Base-by-base conservation (phyloP, 2,888 invertebrate species). In the Acronicta aceris region DNA sequence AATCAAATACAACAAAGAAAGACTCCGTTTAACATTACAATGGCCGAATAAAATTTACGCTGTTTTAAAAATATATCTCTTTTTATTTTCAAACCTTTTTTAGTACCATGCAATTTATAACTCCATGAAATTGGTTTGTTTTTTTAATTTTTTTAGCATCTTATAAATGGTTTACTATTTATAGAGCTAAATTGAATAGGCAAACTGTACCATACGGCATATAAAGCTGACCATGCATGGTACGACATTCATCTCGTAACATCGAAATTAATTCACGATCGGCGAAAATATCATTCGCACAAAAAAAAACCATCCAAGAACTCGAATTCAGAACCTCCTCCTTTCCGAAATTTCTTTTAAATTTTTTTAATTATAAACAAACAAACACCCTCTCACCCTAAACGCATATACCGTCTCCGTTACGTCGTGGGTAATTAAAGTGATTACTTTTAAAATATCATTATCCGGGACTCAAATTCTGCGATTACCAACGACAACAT, bases 41-140 rank as follows among this genome's bases (percentile, higher is more conserved):
- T 25, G 30, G 17, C 16, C 30, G 41, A 42, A 41, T 38, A 16
- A 10, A 45, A 42, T 21, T 45, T 36, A 12, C 12, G 12, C 1
- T 58, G 16, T 36, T 50, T 38, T 12, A 41, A 47, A 58, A 36
- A 49, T 17, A 2, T 38, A 17, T n/a, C 12, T 38, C 21, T 8
- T 9, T 65, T 33, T 43, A 43, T 25, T 43, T 8, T 21, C 8
- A 59, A 36, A 2, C 17, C 16, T 48, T 48, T 25, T 13, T 33
- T 16, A 38, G 25, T 56, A 57, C 21, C 7, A n/a, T 48, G 49
- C 21, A 45, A 25, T 56, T 65, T 17, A 42, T 43, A 25, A 30
- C n/a, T 16, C 12, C 0, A 48, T 48, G 17, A 27, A 49, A 55
- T 45, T 6, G 21, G n/a, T 36, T 57, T 3, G 0, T 21, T 6